phyloP scores from a whole-genome alignment of 2,888 invertebrate species.

The Eupithecia subfuscata region DNA sequence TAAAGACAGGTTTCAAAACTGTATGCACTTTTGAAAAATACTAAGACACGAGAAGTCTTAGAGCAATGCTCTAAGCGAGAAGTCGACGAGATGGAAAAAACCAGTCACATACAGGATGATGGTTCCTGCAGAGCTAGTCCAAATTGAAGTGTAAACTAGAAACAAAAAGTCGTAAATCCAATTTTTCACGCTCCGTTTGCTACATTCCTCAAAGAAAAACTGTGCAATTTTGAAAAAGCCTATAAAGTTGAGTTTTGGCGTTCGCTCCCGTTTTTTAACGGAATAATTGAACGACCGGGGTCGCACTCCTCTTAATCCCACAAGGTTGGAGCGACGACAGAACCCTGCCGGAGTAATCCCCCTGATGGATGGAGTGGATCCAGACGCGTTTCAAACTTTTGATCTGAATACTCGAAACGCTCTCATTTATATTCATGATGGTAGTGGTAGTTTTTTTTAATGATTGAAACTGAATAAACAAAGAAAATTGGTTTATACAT shows the following conservation, averaged over 20 bases:
- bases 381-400: background rate
- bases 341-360: constrained; percentile 55
- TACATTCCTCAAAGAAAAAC: constrained; percentile 28
- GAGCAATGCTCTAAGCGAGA: too few species aligned
- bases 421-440: background rate
- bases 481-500: background rate
- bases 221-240: constrained; percentile 26
- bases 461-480: too few species aligned
- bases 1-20: background rate
- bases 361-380: constrained; percentile 55
- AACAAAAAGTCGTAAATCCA: constrained; percentile 4
- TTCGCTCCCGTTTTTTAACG: constrained; percentile 47
- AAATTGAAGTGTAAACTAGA: background rate
- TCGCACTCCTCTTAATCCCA: constrained; percentile 57
- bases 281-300: constrained; percentile 59
- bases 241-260: constrained; percentile 30
- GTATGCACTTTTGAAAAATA: background rate
- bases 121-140: background rate
- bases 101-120: background rate
- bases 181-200: constrained; percentile 16
- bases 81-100: background rate
- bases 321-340: constrained; percentile 56
- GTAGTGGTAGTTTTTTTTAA: too few species aligned
- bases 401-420: background rate
- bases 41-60: background rate